Conservation (phyloP, 1,140 invertebrate genomes). For the Matsumurasca onukii region DNA sequence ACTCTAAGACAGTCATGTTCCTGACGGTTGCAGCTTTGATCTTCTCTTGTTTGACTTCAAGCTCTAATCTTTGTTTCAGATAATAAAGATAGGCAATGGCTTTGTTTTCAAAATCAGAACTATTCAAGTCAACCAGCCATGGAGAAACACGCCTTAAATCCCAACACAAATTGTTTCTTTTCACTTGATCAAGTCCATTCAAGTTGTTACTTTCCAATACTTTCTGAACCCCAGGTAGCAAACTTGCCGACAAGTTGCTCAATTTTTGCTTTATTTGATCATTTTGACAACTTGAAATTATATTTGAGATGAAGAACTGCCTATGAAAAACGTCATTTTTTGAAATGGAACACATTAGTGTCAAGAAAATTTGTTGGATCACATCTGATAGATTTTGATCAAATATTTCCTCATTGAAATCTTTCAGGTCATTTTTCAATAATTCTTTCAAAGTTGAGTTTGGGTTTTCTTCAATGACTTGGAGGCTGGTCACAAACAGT, state of each 20-base stretch:
- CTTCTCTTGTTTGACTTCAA: slow-evolving; percentile 9
- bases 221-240: neutral
- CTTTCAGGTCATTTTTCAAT: neutral
- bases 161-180: slow-evolving; percentile 27
- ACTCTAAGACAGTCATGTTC: slow-evolving; percentile 44
- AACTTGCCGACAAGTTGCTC: neutral
- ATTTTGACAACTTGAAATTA: neutral
- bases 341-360: neutral
- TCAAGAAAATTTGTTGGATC: slow-evolving; percentile 18
- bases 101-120: slow-evolving; percentile 32
- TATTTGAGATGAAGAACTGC: neutral
- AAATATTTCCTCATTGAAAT: neutral
- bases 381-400: slow-evolving; percentile 14
- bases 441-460: neutral
- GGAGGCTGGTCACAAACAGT: slow-evolving; percentile 14
- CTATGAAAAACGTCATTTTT: neutral
- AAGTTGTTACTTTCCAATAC: neutral
- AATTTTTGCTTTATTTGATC: neutral
- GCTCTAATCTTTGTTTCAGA: slow-evolving; percentile 12
- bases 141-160: slow-evolving; percentile 31
- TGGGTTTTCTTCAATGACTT: neutral
- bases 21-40: slow-evolving; percentile 34
- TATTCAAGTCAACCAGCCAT: neutral
- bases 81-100: slow-evolving; percentile 33
- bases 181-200: neutral